Evolutionary conservation across 1,140 invertebrate genomes (phyloP), one percentile per base, ranked within the genome.

Genomic region (Drosophila subobscura): DNA sequence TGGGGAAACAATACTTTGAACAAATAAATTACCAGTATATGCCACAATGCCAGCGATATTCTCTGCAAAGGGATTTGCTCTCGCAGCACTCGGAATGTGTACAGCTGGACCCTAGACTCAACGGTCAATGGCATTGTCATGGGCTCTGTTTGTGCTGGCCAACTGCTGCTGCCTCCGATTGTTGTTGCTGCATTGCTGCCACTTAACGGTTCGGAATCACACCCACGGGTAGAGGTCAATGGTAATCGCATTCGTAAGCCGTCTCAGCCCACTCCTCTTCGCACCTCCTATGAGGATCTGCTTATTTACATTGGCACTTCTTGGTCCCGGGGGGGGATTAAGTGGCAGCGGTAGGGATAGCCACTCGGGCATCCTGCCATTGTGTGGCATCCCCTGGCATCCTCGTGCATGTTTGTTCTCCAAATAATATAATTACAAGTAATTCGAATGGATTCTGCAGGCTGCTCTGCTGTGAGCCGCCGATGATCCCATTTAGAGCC

Each of bases 391-490:
- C 57, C 44, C 49, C 20, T 14, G 29, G 25, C 25, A 27, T 27
- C 25, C 25, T 2, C 29, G 7, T 33, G 29, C 25, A 6, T 81
- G 59, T 83, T 81, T 81, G 74, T 53, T 79, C 65, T 67, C 65
- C 55, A 83, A 84, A 84, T 84, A 84, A 85, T 85, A 85, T 77
- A 76, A 84, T 84, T 84, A 84, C 80, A 85, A 85, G 80, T 84
- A 85, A 84, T 84, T 81, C 51, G 61, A 56, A 47, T 22, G 22
- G 23, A 52, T 42, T 16, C 46, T 50, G 25, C 25, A 4, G 12
- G 42, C 55, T 55, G 40, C n/a, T 20, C 10, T 20, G 40, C 29
- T 12, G 14, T n/a, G 25, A 33, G 52, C 27, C 40, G 57, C 29
- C 22, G 41, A 53, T 61, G 57, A 67, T 58, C 68, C 68, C 73